phyloP scores from a whole-genome alignment of 2,797 vertebrate genomes.

The Mergus octosetaceus region DNA sequence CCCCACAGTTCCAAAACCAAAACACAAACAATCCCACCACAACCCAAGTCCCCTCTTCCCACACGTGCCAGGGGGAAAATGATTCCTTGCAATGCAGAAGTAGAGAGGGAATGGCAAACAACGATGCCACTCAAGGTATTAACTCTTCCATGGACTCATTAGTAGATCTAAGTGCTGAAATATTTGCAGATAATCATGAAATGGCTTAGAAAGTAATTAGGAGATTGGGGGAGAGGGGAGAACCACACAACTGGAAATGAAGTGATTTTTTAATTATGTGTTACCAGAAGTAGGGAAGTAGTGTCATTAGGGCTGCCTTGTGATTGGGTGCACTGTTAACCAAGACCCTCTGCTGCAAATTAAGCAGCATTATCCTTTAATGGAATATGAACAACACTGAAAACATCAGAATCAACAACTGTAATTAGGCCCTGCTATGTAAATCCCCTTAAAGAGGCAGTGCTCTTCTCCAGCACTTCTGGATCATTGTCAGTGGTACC shows the following conservation, averaged over 20 bases:
- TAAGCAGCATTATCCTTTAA: conserved; percentile 67
- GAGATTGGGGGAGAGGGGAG: conserved; percentile 41
- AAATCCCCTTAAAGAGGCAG: conserved; percentile 64
- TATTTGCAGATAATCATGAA: conserved; percentile 60
- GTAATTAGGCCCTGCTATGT: conserved; percentile 58
- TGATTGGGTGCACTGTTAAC: conserved; percentile 59
- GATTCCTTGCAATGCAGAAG: neutral
- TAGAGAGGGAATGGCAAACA: neutral
- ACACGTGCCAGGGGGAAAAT: neutral
- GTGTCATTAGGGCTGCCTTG: conserved; percentile 65
- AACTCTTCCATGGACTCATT: conserved; percentile 55
- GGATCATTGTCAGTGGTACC: neutral
- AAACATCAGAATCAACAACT: conserved; percentile 58
- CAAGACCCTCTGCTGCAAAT: conserved; percentile 63
- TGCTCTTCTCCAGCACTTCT: neutral
- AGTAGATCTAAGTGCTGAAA: conserved; percentile 43
- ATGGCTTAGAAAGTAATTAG: conserved; percentile 57
- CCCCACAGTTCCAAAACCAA: neutral
- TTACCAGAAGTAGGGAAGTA: conserved; percentile 61
- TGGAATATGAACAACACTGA: conserved; percentile 67
- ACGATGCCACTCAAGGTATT: conserved; percentile 6
- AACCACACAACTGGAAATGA: conserved; percentile 63
- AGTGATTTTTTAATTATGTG: conserved; percentile 70
- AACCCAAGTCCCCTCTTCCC: neutral
- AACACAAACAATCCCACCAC: neutral